Base-by-base conservation (phyloP, 30 jellyfish, hydroid and myxozoan genomes). In the Hydractinia echinata region DNA sequence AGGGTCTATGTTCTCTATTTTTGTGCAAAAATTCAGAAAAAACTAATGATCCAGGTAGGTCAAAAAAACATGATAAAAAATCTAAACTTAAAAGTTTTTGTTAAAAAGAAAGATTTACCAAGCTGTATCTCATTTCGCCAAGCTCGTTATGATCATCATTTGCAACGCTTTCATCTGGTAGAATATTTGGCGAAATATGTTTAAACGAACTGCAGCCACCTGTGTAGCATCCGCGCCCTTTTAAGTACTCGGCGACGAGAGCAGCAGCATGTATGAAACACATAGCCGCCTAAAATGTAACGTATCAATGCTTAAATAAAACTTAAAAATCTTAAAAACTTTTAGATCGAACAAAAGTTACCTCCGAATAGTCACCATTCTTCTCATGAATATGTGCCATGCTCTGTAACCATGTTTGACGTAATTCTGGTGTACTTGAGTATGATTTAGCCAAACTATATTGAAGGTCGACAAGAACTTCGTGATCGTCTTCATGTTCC, bases 191-290 rank as follows among this genome's bases (percentile, higher is more conserved):
- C n/a, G 99, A 93, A 5, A 93, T 88, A 0, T 89, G 83, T 62
- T 83, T 84, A 71, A 93, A 93, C 11, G 84, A 88, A 0, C 84
- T 67, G 66, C 99, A 87, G 10, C 99, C 99, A 67, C 89, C 95
- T 48, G 96, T 84, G 66, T 67, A 93, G 62, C 80, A 14, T 7
- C 96, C 97, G 78, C 77, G 79, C 15, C 96, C 62, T 77, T 89
- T 88, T 76, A 95, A 86, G 69, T 83, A 87, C 55, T 89, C 96
- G 16, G 97, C 96, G 73, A 89, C 96, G 55, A 95, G 74, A 6
- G 97, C 99, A 30, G 99, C 99, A 49, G 96, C 94, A 64, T 89
- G 99, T 14, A 90, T 82, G 76, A 82, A 90, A 79, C 99, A 95
- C 99, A 95, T 95, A 21, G 97, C 99, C 52, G 99, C 98, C 97